Percentiles rank a stretch among this genome's conserved stretches.
phyloP scores from a whole-genome alignment of 2,888 invertebrate genomes.

The Mesorhabditis belari region DNA sequence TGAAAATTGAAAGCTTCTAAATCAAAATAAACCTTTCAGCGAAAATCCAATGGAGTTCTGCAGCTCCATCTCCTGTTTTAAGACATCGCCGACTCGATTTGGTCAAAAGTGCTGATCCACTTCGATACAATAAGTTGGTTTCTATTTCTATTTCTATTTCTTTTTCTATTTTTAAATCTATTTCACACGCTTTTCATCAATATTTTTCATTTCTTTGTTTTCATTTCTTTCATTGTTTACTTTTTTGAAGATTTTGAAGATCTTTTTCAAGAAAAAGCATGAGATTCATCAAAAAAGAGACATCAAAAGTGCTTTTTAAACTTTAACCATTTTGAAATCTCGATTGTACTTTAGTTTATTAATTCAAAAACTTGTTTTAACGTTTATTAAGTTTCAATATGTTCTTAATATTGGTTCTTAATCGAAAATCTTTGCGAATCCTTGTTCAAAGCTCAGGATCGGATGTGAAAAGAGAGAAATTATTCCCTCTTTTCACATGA shows the following conservation, averaged over 20 bases:
- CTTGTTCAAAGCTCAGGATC: no score
- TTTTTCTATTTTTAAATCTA: background rate
- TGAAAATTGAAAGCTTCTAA: no score
- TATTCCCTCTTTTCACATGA: no score
- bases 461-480: no score
- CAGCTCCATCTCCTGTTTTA: background rate
- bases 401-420: no score
- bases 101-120: background rate
- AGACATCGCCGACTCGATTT: background rate
- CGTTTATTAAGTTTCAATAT: no score
- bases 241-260: background rate
- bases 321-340: no score
- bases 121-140: background rate
- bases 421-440: no score
- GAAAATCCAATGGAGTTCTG: background rate
- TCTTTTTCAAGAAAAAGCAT: no score
- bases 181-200: background rate
- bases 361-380: no score
- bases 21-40: background rate
- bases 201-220: background rate
- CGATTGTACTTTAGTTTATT: no score
- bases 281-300: background rate
- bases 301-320: no score
- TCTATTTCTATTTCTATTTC: background rate
- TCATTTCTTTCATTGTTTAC: background rate